Percentiles rank a stretch among this genome's conserved stretches.
Conservation (phyloP, 2,888 invertebrate species). For the Orgyia antiqua region DNA sequence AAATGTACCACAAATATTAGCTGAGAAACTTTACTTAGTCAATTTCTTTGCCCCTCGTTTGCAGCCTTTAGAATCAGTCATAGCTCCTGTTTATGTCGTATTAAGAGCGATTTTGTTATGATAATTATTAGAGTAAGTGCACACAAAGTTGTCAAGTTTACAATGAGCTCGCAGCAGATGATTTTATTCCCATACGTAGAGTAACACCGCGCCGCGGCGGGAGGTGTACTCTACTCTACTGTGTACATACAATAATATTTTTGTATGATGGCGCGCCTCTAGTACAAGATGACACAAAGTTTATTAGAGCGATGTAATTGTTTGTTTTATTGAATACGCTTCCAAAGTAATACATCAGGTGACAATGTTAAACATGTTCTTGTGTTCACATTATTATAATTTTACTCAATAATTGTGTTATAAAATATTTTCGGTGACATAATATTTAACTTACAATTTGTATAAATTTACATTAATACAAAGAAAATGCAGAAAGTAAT, state of each 20-base stretch:
- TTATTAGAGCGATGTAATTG: conserved; percentile 16
- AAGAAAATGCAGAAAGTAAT: no score
- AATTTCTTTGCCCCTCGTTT: conserved; percentile 27
- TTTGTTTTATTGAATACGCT: conserved; percentile 15
- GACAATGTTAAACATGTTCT: no score
- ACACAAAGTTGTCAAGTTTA: conserved; percentile 26
- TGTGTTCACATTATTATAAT: no score
- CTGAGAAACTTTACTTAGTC: conserved; percentile 51
- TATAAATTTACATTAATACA: no score
- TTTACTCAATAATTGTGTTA: no score
- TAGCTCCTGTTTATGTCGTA: conserved; percentile 20
- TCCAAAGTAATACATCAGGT: conserved; percentile 1
- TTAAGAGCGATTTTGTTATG: conserved; percentile 24
- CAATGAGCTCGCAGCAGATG: conserved; percentile 44
- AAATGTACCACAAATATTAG: conserved; percentile 59
- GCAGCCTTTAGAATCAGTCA: conserved; percentile 1
- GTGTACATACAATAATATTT: conserved; percentile 42
- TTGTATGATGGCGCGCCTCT: conserved; percentile 18
- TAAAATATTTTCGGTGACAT: no score
- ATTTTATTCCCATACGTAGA: conserved; percentile 48
- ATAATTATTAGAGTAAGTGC: conserved; percentile 15
- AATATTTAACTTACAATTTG: no score
- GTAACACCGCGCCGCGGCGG: conserved; percentile 21
- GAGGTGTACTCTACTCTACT: no score
- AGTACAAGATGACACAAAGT: conserved; percentile 22